Conservation (phyloP, 1,140 invertebrate genomes). For the Copidosoma floridanum region DNA sequence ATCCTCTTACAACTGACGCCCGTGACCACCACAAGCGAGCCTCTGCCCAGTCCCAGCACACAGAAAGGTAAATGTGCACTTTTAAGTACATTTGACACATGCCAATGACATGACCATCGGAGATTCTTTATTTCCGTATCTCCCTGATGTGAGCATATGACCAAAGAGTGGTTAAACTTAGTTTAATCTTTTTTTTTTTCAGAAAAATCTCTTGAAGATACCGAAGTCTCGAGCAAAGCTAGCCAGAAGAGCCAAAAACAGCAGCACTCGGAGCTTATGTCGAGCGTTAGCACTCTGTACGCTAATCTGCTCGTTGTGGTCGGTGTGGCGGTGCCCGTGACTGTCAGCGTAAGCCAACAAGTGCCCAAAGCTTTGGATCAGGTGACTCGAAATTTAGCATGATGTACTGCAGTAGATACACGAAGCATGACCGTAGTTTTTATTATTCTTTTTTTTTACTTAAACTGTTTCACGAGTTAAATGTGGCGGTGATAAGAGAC, state of each 20-base stretch:
- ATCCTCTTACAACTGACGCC: conserved; percentile 45
- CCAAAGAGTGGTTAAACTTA: too few relatives aligned
- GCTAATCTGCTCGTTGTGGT: conserved; percentile 77
- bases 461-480: too few relatives aligned
- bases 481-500: too few relatives aligned
- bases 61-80: conserved; percentile 44
- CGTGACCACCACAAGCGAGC: conserved; percentile 36
- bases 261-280: conserved; percentile 45
- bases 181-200: conserved; percentile 4
- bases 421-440: too few relatives aligned
- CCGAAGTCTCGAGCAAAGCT: conserved; percentile 22
- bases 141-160: too few relatives aligned
- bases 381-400: too few relatives aligned
- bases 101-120: too few relatives aligned
- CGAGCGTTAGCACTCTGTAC: conserved; percentile 72
- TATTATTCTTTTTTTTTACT: too few relatives aligned
- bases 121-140: too few relatives aligned
- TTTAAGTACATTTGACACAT: too few relatives aligned
- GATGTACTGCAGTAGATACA: too few relatives aligned
- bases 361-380: conserved; percentile 67
- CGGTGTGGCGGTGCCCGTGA: conserved; percentile 70
- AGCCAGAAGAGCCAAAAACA: conserved; percentile 24
- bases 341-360: conserved; percentile 67
- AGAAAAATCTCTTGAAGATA: conserved; percentile 23
- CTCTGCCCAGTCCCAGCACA: conserved; percentile 38